Evolutionary conservation across 2,797 vertebrate genomes (phyloP).

Genomic region (Cossypha dichroa): DNA sequence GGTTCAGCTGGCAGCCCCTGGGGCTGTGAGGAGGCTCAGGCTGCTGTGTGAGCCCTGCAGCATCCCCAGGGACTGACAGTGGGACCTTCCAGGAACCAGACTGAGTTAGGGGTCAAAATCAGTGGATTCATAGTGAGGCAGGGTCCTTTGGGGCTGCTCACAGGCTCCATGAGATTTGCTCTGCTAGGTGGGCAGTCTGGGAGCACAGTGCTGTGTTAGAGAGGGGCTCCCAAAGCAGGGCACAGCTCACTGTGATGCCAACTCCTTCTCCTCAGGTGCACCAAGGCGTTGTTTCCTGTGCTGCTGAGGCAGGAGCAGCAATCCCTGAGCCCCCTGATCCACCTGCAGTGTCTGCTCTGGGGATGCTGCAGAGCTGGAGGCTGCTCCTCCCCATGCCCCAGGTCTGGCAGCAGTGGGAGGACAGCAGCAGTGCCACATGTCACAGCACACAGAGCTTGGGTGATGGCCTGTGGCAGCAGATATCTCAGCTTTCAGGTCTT

Average conservation of each 20-base stretch:
- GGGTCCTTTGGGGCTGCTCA: neutral
- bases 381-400: accelerated
- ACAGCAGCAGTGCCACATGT: neutral
- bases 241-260: neutral
- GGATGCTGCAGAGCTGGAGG: accelerated
- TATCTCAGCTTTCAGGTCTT: neutral
- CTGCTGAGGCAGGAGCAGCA: neutral
- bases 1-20: neutral
- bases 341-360: accelerated
- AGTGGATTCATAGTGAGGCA: neutral
- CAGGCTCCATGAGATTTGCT: neutral
- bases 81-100: neutral
- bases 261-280: neutral
- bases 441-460: neutral
- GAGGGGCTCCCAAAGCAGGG: neutral
- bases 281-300: neutral
- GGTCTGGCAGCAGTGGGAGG: neutral
- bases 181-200: neutral
- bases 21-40: neutral
- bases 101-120: neutral
- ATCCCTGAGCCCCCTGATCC: neutral
- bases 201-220: neutral
- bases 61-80: neutral
- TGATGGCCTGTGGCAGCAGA: neutral
- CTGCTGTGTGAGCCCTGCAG: neutral